Evolutionary conservation across 2,888 invertebrate genomes (phyloP), one percentile per base, ranked within the genome.

Genomic region (Drosophila buzzatii): DNA sequence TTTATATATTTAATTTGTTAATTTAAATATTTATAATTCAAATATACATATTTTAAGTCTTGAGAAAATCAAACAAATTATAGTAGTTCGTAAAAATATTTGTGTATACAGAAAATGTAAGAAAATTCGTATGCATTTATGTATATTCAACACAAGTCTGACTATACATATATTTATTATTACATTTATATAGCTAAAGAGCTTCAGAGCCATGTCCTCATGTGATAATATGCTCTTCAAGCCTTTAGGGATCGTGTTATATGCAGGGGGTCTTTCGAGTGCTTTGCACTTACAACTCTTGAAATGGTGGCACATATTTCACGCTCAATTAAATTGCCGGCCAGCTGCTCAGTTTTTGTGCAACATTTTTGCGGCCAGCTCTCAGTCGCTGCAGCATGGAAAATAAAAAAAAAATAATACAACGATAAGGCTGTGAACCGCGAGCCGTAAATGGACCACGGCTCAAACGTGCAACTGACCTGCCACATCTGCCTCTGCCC

Each of bases 301-400:
- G 49, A 59, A 60, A 60, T 65, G 55, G 58, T 52, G 20, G 56
- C 70, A 63, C 70, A 81, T 85, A 81, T 85, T 85, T 87, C 64
- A 79, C 79, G 87, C 85, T 84, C 89, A 89, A 85, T 85, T 89
- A 79, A 85, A 89, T 88, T 80, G 65, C 52, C 57, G 49, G 44
- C 52, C 64, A 76, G 72, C 69, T 67, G 68, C 33, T 45, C 53
- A 55, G 53, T 79, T 80, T 70, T 76, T 81, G 70, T 79, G 81
- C 79, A 79, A 79, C 75, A 75, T 76, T 66, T 73, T 70, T 79
- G 71, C 60, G 71, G 78, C 57, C 55, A 62, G 23, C 63, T 55
- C 42, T 20, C 47, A 35, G 42, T 39, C 45, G 53, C 6, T 31
- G 39, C 20, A 49, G 35, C 49, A 33, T 10, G 1, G 18, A 31